Conservation (phyloP, 2,888 invertebrate species). For the Vannuccia rotundouncinata region DNA sequence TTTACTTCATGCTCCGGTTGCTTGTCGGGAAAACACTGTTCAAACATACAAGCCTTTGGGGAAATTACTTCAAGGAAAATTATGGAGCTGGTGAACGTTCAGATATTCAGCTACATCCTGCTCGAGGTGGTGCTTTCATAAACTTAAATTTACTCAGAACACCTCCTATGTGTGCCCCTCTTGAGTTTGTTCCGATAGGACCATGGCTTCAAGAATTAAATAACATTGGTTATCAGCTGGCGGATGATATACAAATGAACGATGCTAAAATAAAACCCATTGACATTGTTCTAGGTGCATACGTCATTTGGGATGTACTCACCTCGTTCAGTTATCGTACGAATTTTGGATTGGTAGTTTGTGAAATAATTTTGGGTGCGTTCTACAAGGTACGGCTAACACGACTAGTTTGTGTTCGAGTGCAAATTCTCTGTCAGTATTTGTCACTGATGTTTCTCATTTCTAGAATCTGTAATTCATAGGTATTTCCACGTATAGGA, state of each 20-base stretch:
- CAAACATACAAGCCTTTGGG: background rate
- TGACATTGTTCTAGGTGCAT: background rate
- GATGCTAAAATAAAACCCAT: background rate
- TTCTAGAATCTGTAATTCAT: background rate
- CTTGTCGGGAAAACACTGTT: background rate
- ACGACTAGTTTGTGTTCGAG: background rate
- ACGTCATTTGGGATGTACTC: background rate
- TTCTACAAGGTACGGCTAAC: background rate
- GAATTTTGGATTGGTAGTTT: background rate
- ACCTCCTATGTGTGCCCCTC: background rate
- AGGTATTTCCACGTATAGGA: background rate
- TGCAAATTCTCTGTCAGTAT: too few relatives aligned
- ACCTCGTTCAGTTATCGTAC: background rate
- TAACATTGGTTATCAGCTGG: background rate
- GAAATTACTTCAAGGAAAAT: background rate
- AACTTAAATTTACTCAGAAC: background rate
- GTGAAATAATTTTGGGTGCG: background rate
- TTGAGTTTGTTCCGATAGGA: background rate
- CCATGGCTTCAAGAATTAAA: background rate
- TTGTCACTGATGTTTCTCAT: background rate
- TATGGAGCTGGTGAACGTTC: background rate
- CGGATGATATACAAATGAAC: background rate
- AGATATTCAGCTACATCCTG: background rate
- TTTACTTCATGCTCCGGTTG: background rate
- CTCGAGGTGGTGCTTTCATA: background rate